A percentile compares a stretch with the other conserved stretches of the same genome.
These are phyloP conservation scores for Tortrix viridana DNA, from an alignment of 2,888 invertebrate species.

Conservation along the genomic window DNA sequence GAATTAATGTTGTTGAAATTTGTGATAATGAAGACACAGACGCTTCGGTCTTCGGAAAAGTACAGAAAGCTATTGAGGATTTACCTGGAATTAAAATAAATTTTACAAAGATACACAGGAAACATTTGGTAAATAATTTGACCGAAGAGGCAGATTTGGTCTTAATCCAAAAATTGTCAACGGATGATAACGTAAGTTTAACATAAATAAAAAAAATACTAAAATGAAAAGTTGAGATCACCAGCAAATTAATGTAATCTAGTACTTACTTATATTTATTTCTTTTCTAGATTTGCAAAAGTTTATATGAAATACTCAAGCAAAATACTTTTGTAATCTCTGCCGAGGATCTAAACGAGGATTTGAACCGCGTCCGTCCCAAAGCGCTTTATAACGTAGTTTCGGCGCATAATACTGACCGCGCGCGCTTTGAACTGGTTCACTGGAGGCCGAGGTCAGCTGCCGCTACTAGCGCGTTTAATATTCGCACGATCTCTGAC, in stretches of 20 bases:
- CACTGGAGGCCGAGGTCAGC: conserved; percentile 47
- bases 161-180: conserved; percentile 44
- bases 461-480: conserved; percentile 45
- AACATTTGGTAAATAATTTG: conserved; percentile 34
- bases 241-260: neutral
- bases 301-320: conserved; percentile 43
- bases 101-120: conserved; percentile 37
- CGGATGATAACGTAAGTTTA: conserved; percentile 48
- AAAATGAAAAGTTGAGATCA: neutral
- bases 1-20: conserved; percentile 47
- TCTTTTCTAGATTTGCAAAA: conserved; percentile 48
- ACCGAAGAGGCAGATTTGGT: conserved; percentile 44
- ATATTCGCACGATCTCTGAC: conserved; percentile 49
- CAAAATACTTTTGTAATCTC: conserved; percentile 50
- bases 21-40: conserved; percentile 33
- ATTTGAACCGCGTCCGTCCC: conserved; percentile 36
- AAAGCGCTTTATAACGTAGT: conserved; percentile 46
- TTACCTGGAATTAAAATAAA: conserved; percentile 40
- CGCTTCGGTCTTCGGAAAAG: conserved; percentile 35
- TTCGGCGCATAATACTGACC: conserved; percentile 42
- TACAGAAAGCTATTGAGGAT: conserved; percentile 40
- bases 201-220: neutral
- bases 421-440: conserved; percentile 44
- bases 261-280: neutral
- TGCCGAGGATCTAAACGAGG: conserved; percentile 40